These are phyloP conservation scores for Iguana delicatissima DNA, from an alignment of 2,797 vertebrate genomes.

Conservation along the genomic window DNA sequence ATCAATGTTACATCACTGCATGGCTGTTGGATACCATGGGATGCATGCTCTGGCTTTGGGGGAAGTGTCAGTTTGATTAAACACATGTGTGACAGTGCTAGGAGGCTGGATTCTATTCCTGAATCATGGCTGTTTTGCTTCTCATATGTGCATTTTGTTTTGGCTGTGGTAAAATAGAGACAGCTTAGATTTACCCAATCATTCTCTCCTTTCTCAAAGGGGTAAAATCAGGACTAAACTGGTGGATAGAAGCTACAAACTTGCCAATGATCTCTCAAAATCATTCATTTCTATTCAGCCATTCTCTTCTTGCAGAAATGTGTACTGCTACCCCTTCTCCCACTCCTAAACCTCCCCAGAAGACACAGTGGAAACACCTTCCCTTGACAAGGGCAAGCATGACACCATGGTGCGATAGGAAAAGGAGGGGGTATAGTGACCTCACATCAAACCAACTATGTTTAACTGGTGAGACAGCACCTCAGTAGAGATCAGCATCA, in stretches of 20 bases:
- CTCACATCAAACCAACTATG: background rate
- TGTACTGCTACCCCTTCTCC: background rate
- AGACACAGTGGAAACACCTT: background rate
- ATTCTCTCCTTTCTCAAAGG: background rate
- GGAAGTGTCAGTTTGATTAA: background rate
- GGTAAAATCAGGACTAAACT: background rate
- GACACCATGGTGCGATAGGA: background rate
- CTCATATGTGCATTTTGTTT: background rate
- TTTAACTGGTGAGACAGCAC: background rate
- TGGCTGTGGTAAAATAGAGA: background rate
- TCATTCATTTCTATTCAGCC: background rate
- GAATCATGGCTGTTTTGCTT: background rate
- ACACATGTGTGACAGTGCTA: background rate
- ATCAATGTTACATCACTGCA: background rate
- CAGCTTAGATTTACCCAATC: background rate
- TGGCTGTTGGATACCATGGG: background rate
- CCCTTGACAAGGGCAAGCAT: background rate
- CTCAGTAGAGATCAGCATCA: constrained; percentile 20
- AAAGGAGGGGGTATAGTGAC: background rate
- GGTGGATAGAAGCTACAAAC: background rate
- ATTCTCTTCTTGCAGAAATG: background rate
- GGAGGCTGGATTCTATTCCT: background rate
- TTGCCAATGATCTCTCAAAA: background rate
- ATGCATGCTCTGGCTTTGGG: background rate
- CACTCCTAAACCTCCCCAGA: background rate